Conservation (phyloP, 2,113 vertebrate species). For the Gopherus evgoodei region DNA sequence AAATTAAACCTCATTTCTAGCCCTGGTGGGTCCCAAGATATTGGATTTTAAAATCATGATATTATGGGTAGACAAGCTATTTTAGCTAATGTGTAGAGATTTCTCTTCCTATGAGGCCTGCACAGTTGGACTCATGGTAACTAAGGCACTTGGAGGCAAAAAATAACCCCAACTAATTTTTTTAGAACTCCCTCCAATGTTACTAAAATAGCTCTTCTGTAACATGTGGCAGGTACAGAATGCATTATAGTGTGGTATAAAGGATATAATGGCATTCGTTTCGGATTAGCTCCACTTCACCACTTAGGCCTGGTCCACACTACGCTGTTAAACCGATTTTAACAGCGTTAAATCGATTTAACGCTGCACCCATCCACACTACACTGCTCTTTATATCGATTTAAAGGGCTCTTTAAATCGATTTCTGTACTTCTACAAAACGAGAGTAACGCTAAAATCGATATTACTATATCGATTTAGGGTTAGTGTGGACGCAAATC, state of each 20-base stretch:
- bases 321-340: neutral
- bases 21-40: fast-evolving
- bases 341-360: too few species aligned
- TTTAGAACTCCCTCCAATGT: neutral
- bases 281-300: neutral
- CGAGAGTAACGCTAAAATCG: too few species aligned
- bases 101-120: neutral
- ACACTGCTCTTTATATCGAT: too few species aligned
- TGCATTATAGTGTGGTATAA: neutral
- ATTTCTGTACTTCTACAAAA: too few species aligned
- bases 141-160: neutral
- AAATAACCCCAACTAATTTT: neutral
- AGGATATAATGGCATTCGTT: neutral
- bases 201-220: neutral
- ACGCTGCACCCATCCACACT: too few species aligned
- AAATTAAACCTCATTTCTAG: neutral
- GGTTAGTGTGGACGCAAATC: too few species aligned
- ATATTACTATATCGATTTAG: too few species aligned
- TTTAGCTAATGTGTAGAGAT: conserved; percentile 1
- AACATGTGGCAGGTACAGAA: neutral
- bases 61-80: neutral
- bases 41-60: neutral
- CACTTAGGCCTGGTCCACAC: neutral
- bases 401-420: too few species aligned
- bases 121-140: neutral